Evolutionary conservation across 2,888 invertebrate genomes (phyloP).

Genomic region (Bugulina stolonifera): DNA sequence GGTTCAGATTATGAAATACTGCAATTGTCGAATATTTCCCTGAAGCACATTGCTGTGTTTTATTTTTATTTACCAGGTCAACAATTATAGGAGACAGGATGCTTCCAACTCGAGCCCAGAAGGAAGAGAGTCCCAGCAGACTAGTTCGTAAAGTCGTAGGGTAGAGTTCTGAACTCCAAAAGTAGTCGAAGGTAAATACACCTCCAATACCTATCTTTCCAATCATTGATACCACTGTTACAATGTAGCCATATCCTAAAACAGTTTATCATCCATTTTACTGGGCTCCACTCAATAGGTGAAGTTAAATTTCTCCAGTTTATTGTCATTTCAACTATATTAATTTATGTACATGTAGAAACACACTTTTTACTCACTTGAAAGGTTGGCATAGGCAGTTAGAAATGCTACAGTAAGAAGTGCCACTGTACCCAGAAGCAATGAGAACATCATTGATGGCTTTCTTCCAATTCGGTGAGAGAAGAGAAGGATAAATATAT

Average conservation of each 20-base stretch:
- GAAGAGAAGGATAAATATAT: neutral
- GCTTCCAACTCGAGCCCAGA: neutral
- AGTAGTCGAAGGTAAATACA: slow-evolving; percentile 1
- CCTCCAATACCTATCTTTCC: neutral
- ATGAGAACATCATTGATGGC: neutral
- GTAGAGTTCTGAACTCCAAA: neutral
- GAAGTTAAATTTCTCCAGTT: no score
- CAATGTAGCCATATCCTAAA: neutral
- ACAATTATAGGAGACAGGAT: neutral
- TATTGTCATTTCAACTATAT: no score
- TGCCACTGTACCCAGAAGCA: neutral
- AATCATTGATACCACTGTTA: neutral
- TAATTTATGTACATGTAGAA: no score
- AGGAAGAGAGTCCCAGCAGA: slow-evolving; percentile 3
- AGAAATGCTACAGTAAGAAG: neutral
- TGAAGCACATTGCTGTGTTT: no score
- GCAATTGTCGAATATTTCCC: no score
- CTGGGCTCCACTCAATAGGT: no score
- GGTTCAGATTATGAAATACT: no score
- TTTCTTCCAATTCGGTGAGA: neutral
- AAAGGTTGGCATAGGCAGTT: neutral
- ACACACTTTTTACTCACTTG: no score
- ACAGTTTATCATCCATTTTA: no score
- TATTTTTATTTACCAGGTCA: slow-evolving; percentile 11
- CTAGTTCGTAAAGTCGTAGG: neutral